Base-by-base conservation (phyloP, 2,113 vertebrate genomes). In the Chloropsis cyanopogon region DNA sequence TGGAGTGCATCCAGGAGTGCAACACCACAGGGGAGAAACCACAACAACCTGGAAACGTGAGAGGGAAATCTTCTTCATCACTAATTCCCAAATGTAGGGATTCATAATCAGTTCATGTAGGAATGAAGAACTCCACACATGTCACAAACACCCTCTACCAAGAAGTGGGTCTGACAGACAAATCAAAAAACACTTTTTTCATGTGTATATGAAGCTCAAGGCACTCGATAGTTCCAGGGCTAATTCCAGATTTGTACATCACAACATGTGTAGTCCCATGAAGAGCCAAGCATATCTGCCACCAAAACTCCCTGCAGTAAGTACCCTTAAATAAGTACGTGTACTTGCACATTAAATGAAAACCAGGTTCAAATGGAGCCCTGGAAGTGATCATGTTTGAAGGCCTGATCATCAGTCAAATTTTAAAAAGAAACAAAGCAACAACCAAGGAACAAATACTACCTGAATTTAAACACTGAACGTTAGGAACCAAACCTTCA, bases 1-100 rank as follows among this genome's bases (percentile, higher is more conserved):
- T 4, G 4, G 44, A 86, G 12, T 1, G 0, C 23, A 25, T 56
- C 33, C 5, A 1, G 15, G 25, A 68, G 14, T 39, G 17, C 35
- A 76, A 41, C 44, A 65, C 35, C 54, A 44, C 2, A 12, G 47
- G 8, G 12, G 26, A 64, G 49, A 44, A 46, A 70, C 23, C 33
- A 47, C 42, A 50, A 63, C 44, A 35, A 33, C n/a, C 4, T 49
- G 66, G 49, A 82, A 82, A 64, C 0, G 0, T 39, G 18, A 33
- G 33, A 72, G 35, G 42, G 12, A 90, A 85, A 66, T 28, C 11
- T 12, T 25, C 33, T 56, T 57, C 56, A 52, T 71, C 71, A 56
- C 44, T 57, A 83, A 47, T 70, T 73, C 56, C n/a, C 82, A 64
- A 54, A 68, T 0, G 0, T 2, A 60, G 23, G 11, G 21, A 60